Conservation (phyloP, 2,113 vertebrate species). For the Mola mola region DNA sequence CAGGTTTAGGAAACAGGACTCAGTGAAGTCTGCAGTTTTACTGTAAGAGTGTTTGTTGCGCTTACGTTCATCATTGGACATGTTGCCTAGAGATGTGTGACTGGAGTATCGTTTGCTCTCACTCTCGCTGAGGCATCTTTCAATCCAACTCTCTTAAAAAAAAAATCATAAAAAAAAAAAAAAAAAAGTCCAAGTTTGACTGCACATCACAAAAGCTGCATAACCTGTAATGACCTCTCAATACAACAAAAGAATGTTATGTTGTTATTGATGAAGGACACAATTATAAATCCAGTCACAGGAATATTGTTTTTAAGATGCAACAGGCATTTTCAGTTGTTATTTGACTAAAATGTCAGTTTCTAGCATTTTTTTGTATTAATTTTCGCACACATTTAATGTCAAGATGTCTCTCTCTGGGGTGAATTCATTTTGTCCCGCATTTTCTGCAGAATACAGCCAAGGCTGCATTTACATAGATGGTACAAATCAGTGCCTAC, state of each 20-base stretch:
- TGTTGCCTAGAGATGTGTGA: constrained; percentile 95
- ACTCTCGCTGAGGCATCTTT: constrained; percentile 98
- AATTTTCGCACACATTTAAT: too few species aligned
- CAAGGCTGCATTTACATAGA: constrained; percentile 57
- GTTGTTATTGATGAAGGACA: too few species aligned
- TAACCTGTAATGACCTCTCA: too few species aligned
- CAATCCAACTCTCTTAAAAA: constrained; percentile 98
- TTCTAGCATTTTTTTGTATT: background rate
- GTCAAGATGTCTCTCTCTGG: too few species aligned
- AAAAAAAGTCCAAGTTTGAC: too few species aligned
- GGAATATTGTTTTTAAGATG: too few species aligned
- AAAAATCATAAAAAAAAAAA: too few species aligned
- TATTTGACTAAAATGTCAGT: background rate
- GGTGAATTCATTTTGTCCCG: constrained; percentile 19
- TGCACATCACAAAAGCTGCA: too few species aligned
- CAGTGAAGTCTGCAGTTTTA: background rate
- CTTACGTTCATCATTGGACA: constrained; percentile 99
- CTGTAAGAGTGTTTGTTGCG: constrained; percentile 37
- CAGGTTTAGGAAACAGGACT: background rate
- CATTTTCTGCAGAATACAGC: constrained; percentile 1
- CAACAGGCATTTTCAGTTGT: background rate
- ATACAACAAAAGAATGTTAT: too few species aligned
- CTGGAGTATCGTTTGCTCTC: constrained; percentile 97
- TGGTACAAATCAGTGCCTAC: constrained; percentile 36
- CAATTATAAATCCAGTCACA: too few species aligned